Percentiles rank a stretch among this genome's conserved stretches.
Conservation (phyloP, 2,113 vertebrate species). For the Labrus mixtus region DNA sequence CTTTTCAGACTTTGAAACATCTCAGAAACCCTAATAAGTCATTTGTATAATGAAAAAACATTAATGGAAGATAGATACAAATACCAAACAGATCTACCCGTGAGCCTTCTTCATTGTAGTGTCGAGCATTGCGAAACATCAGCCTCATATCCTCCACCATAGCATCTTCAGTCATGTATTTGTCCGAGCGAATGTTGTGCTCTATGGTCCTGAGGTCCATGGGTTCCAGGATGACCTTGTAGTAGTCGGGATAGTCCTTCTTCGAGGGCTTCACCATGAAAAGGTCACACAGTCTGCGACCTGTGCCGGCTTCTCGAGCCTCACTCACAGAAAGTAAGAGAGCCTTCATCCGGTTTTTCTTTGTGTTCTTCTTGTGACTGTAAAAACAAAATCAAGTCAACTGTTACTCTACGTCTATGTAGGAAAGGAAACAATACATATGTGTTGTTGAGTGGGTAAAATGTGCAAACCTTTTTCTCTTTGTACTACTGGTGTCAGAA, state of each 20-base stretch:
- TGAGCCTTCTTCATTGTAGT: slow-evolving; percentile 98
- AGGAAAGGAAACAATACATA: background rate
- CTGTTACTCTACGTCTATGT: background rate
- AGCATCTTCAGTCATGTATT: slow-evolving; percentile 91
- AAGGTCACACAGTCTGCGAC: slow-evolving; percentile 93
- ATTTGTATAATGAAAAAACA: background rate
- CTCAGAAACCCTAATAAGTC: background rate
- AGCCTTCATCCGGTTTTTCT: slow-evolving; percentile 95
- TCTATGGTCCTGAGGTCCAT: slow-evolving; percentile 98
- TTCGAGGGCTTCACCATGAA: slow-evolving; percentile 99
- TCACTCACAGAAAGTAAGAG: slow-evolving; percentile 92
- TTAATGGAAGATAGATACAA: background rate
- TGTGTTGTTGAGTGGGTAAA: background rate
- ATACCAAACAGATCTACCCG: slow-evolving; percentile 82
- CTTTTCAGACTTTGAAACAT: background rate
- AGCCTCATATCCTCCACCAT: slow-evolving; percentile 97
- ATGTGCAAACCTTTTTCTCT: slow-evolving; percentile 92
- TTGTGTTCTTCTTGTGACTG: slow-evolving; percentile 95
- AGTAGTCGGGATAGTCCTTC: slow-evolving; percentile 99
- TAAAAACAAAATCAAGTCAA: slow-evolving; percentile 6
- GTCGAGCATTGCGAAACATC: slow-evolving; percentile 98
- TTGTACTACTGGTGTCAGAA: slow-evolving; percentile 93
- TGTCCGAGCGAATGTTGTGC: slow-evolving; percentile 95
- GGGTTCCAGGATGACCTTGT: slow-evolving; percentile 98
- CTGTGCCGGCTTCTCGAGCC: slow-evolving; percentile 89